A percentile compares a stretch with the other conserved stretches of the same genome.
phyloP scores from a whole-genome alignment of 2,888 invertebrate species.

The Rhamphomyia laevipes region DNA sequence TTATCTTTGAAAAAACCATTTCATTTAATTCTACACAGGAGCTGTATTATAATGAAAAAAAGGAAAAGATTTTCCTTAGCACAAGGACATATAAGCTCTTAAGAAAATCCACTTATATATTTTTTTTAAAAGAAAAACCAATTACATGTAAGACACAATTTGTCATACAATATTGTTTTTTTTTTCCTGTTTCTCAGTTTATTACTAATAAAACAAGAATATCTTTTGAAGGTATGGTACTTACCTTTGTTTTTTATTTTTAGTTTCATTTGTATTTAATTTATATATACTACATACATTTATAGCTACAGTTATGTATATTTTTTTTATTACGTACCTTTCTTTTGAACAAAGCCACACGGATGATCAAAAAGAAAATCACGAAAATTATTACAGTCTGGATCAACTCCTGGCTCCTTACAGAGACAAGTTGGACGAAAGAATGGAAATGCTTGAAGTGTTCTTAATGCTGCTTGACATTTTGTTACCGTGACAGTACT shows the following conservation, averaged over 20 bases:
- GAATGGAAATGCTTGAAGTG: slow-evolving; percentile 83
- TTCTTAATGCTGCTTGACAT: slow-evolving; percentile 82
- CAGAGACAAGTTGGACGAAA: slow-evolving; percentile 89
- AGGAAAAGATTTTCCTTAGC: too few species aligned
- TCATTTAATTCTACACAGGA: too few species aligned
- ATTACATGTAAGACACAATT: not conserved
- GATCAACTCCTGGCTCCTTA: slow-evolving; percentile 80
- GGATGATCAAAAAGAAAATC: slow-evolving; percentile 91
- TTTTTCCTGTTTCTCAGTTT: too few species aligned
- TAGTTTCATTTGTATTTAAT: not conserved
- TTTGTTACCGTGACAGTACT: slow-evolving; percentile 87
- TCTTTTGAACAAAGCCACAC: slow-evolving; percentile 79
- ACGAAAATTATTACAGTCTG: slow-evolving; percentile 84
- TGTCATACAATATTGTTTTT: not conserved
- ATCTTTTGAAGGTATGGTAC: too few species aligned
- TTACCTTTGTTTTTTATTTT: too few species aligned
- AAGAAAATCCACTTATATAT: not conserved
- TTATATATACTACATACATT: slow-evolving; percentile 1
- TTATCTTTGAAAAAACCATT: too few species aligned
- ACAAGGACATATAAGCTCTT: not conserved
- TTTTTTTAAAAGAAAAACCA: slow-evolving; percentile 7
- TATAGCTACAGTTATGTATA: not conserved
- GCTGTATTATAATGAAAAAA: too few species aligned
- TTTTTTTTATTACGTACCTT: slow-evolving; percentile 56
- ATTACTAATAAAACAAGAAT: too few species aligned